phyloP scores from a whole-genome alignment of 2,888 invertebrate genomes.

The Pollenia amentaria region DNA sequence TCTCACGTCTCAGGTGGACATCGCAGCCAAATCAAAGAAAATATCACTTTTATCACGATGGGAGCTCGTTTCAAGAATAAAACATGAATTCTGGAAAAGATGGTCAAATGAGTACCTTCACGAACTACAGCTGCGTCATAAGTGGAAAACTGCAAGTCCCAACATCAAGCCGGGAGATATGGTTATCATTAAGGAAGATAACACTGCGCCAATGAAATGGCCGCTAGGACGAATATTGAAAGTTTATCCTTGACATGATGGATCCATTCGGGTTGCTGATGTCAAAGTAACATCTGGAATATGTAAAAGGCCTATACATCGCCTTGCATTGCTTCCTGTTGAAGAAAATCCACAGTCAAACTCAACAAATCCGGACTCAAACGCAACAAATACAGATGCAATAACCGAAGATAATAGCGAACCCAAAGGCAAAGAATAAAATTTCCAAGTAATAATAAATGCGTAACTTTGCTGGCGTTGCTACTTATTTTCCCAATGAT shows the following conservation, averaged over 20 bases:
- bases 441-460: background rate
- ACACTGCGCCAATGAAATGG: too few species aligned
- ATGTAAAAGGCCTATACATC: slow-evolving; percentile 6
- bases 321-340: background rate
- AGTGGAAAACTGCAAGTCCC: background rate
- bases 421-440: background rate
- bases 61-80: background rate
- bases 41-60: background rate
- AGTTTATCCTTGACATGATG: background rate
- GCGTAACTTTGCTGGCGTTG: background rate
- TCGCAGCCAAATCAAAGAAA: background rate
- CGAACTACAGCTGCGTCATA: background rate
- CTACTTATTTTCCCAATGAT: background rate
- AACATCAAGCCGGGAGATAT: background rate
- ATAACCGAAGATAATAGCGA: background rate
- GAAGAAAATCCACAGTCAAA: background rate
- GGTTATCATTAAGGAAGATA: background rate
- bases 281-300: background rate
- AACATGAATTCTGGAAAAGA: background rate
- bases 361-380: background rate
- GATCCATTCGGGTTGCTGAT: background rate
- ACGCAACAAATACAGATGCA: background rate
- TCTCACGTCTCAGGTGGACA: background rate
- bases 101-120: background rate
- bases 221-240: too few species aligned